Conservation (phyloP, 2,888 invertebrate genomes). For the Colletes collaris region DNA sequence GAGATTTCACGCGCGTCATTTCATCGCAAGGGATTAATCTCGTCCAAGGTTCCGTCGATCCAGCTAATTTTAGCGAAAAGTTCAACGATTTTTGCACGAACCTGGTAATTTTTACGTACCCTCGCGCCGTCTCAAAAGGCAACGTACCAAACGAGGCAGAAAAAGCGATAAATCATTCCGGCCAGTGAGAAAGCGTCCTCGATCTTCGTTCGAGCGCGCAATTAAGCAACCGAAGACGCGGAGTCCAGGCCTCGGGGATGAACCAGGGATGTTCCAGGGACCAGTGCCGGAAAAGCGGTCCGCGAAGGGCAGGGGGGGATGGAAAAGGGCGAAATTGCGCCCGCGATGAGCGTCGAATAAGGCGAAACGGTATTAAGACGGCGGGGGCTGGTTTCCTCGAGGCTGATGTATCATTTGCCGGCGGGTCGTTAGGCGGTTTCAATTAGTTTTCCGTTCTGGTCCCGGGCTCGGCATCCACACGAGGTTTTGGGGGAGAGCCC, state of each 20-base stretch:
- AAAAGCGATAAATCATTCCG: slow-evolving; percentile 43
- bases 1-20: no score
- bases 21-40: no score
- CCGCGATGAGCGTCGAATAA: slow-evolving; percentile 71
- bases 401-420: slow-evolving; percentile 82
- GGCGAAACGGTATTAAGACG: slow-evolving; percentile 80
- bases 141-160: slow-evolving; percentile 19
- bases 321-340: slow-evolving; percentile 72
- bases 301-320: slow-evolving; percentile 6
- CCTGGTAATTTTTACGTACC: no score
- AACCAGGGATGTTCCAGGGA: slow-evolving; percentile 7
- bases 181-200: slow-evolving; percentile 21
- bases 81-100: no score
- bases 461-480: slow-evolving; percentile 66
- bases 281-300: slow-evolving; percentile 22
- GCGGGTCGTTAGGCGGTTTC: slow-evolving; percentile 82
- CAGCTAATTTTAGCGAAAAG: no score
- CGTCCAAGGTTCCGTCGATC: no score
- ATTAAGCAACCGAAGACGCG: slow-evolving; percentile 37
- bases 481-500: slow-evolving; percentile 27
- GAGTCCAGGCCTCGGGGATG: not conserved
- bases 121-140: not conserved
- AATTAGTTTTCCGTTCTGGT: slow-evolving; percentile 80
- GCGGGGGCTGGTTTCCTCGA: slow-evolving; percentile 70
- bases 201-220: slow-evolving; percentile 51